Base-by-base conservation (phyloP, 2,113 vertebrate species). In the Antechinus stuartii region DNA sequence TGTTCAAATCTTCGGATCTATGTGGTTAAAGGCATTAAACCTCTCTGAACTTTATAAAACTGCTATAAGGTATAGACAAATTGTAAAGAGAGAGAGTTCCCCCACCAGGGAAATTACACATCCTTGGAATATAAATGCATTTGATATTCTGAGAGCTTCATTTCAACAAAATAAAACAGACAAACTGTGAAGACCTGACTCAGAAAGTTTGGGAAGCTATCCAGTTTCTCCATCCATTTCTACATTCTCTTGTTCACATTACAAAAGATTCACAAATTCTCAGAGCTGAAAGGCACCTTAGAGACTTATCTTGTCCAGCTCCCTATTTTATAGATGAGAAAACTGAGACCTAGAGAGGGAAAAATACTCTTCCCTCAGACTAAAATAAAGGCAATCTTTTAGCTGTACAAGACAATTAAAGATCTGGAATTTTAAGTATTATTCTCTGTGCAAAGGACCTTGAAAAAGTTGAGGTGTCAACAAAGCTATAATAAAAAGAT, bases 141-240 rank as follows among this genome's bases (percentile, higher is more conserved):
- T 24, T 76, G 12, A 26, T 42, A 2, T 91, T 3, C 10, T 25
- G 93, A 92, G 54, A 84, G 4, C 35, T 92, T 90, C 27, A 61
- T 27, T 35, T 90, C 23, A 0, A 91, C n/a, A 93, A 76, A 92
- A 55, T 91, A 61, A 90, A 95, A 91, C 68, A 76, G 61, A 19
- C 14, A 42, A 84, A 84, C 94, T 26, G 2, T 0, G 49, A n/a
- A 8, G 0, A n/a, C 25, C n/a, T 68, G 0, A 57, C 1, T 25
- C 54, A 27, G 2, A 84, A 91, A 90, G 94, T 46, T n/a, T 49
- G 91, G 91, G 42, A 2, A 46, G 26, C 50, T 93, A 1, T 35
- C 26, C 61, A 46, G 14, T 26, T 26, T 91, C 9, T 25, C 53
- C 19, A 53, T 56, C 47, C n/a, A 42, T 84, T 84, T 84, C 68